Evolutionary conservation across 2,113 vertebrate species (phyloP).

Genomic region (Nothoprocta pentlandii): DNA sequence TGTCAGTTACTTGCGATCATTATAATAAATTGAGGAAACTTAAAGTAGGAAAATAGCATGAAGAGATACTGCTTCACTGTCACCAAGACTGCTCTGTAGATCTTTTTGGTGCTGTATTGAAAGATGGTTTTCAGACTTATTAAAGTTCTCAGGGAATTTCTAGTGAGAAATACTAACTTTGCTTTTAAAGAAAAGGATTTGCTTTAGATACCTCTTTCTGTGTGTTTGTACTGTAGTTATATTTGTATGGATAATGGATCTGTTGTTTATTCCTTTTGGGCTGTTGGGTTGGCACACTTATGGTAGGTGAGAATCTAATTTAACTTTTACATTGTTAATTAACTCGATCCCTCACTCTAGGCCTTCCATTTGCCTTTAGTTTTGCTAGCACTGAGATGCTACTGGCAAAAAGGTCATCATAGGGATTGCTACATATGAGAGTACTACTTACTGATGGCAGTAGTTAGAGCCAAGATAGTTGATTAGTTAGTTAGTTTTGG

Average conservation of each 20-base stretch:
- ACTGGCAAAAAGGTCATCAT: neutral
- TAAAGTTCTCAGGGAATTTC: neutral
- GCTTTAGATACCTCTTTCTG: neutral
- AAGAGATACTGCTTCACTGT: neutral
- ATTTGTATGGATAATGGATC: neutral
- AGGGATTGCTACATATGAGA: neutral
- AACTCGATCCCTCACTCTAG: neutral
- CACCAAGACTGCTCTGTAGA: neutral
- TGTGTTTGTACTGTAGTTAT: neutral
- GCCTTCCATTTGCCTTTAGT: constrained; percentile 1
- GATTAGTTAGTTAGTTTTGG: neutral
- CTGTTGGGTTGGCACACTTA: neutral
- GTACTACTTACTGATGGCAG: neutral
- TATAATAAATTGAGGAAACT: neutral
- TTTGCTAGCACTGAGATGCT: neutral
- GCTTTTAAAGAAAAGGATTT: neutral
- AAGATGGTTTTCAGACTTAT: neutral
- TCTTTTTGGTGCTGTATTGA: neutral
- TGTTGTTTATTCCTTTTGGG: neutral
- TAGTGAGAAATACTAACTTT: neutral
- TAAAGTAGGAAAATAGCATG: neutral
- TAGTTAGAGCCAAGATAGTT: neutral
- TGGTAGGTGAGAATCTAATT: constrained; percentile 43
- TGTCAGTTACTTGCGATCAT: neutral
- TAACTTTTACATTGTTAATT: constrained; percentile 11